phyloP scores from a whole-genome alignment of 2,888 invertebrate genomes.

The Rhogogaster chlorosoma region DNA sequence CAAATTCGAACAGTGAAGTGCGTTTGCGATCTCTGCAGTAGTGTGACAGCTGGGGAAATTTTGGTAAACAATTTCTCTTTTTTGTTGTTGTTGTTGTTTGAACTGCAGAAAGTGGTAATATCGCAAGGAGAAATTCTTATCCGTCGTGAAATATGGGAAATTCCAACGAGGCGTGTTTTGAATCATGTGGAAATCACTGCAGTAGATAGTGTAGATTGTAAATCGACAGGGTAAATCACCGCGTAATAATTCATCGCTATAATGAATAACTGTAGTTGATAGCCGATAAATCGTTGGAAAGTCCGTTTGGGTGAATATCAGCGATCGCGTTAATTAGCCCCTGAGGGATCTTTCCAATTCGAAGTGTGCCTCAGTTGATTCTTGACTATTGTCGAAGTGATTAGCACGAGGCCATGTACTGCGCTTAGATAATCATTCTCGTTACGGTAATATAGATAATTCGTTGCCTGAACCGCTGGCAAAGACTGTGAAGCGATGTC shows the following conservation, averaged over 20 bases:
- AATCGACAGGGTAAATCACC: neutral
- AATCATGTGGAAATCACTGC: neutral
- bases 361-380: neutral
- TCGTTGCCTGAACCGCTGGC: neutral
- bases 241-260: neutral
- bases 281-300: neutral
- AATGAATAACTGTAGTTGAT: neutral
- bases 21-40: neutral
- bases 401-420: no score
- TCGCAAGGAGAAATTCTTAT: neutral
- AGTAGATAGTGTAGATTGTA: neutral
- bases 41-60: neutral
- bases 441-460: no score
- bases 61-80: neutral
- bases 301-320: neutral
- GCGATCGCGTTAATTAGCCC: neutral
- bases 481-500: slow-evolving; percentile 5
- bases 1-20: neutral
- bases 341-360: neutral
- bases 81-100: neutral
- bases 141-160: neutral
- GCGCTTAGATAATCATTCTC: no score
- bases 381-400: no score
- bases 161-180: neutral
- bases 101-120: neutral